Evolutionary conservation across 92 coral and sea anemone species (phyloP).

Genomic region (Isaurus tuberculatus): DNA sequence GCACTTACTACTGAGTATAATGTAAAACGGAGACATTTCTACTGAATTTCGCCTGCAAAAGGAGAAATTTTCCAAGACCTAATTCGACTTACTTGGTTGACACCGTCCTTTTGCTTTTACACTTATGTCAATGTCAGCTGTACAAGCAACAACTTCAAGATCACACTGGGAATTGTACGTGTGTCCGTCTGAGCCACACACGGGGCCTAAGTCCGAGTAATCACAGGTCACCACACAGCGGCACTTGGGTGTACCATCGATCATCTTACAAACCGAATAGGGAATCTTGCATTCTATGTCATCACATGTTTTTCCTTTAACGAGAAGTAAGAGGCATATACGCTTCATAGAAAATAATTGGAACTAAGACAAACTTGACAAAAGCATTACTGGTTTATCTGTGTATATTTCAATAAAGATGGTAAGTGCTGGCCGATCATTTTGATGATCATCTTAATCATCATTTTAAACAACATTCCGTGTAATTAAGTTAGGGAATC

Average conservation of each 20-base stretch:
- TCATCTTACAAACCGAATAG: slow-evolving; percentile 22
- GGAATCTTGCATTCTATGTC: neutral
- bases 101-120: neutral
- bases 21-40: no score
- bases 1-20: no score
- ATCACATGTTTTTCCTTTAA: neutral
- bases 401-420: no score
- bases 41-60: no score
- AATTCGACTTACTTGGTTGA: slow-evolving; percentile 14
- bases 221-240: slow-evolving; percentile 1
- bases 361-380: no score
- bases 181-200: slow-evolving; percentile 31
- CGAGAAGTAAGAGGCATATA: no score
- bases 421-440: no score
- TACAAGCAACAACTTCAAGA: slow-evolving; percentile 10
- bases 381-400: no score
- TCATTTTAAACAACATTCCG: no score
- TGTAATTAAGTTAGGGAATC: no score
- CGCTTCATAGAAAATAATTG: no score
- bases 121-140: neutral
- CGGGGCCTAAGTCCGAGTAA: neutral
- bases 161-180: slow-evolving; percentile 34
- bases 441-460: no score
- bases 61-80: neutral
- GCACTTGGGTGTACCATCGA: slow-evolving; percentile 3